Evolutionary conservation across 2,113 vertebrate species (phyloP), one percentile per base, ranked within the genome.

Genomic region (Cyanoderma ruficeps): DNA sequence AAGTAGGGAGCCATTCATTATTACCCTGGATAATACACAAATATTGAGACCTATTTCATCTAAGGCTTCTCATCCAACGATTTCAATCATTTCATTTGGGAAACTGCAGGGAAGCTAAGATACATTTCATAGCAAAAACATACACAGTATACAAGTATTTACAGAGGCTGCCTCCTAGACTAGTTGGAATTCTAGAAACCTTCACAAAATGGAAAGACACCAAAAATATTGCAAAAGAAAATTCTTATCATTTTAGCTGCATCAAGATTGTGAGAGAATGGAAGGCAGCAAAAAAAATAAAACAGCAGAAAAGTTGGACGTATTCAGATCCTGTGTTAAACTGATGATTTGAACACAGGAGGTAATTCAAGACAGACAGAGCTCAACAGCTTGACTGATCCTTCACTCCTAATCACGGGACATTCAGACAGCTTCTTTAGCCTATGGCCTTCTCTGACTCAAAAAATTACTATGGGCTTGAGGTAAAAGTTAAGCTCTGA

Each of bases 21-120:
- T 75, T 78, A 81, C 28, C 15, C 61, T 60, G 37, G 64, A 84
- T 95, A 89, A 89, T 95, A 84, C 70, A 79, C 47, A 84, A 89
- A 71, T 91, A 71, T 60, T 88, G 82, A 76, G 52, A 81, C 8
- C 5, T 53, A 53, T 72, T 91, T 79, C 41, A 69, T 76, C 31
- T 75, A 68, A 85, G 31, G 6, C 20, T 84, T 71, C 49, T 56
- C 83, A 24, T 84, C 30, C 83, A 82, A 20, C 57, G 41, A 41
- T 75, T 95, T 89, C 37, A 76, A 35, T 46, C 7, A 65, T 23
- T 91, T 85, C 13, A 65, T 82, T 60, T 31, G 16, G 24, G 91
- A 90, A 79, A 76, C 16, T 69, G 8, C 44, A 39, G 23, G 28
- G 25, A 50, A 89, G 17, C 6, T 61, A 69, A 75, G 15, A 42